Evolutionary conservation across 1,140 invertebrate species (phyloP).

Genomic region (Glossosoma conforme): DNA sequence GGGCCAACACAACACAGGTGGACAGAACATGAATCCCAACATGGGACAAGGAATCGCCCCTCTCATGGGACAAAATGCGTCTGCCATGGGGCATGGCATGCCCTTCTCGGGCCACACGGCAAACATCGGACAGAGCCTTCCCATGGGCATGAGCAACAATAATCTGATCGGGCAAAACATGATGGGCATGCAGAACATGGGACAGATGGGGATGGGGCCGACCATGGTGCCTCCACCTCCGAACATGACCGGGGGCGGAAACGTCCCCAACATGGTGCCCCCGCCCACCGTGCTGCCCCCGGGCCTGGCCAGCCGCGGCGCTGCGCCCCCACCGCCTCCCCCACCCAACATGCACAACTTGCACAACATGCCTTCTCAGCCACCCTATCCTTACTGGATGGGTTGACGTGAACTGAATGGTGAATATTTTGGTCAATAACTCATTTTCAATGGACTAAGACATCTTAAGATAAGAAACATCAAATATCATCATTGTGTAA

Average conservation of each 20-base stretch:
- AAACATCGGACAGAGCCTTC: conserved; percentile 10
- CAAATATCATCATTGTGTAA: no score
- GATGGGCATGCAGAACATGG: conserved; percentile 24
- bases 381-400: conserved; percentile 26
- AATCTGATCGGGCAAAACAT: conserved; percentile 13
- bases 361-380: conserved; percentile 21
- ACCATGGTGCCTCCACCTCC: conserved; percentile 16
- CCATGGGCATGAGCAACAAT: conserved; percentile 11
- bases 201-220: conserved; percentile 23
- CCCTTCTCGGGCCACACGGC: conserved; percentile 8
- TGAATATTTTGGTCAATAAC: no score
- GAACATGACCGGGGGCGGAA: background rate
- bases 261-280: conserved; percentile 15
- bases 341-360: conserved; percentile 18
- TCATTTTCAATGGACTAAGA: no score
- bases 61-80: background rate
- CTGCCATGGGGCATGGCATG: conserved; percentile 15
- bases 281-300: conserved; percentile 8
- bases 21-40: conserved; percentile 13
- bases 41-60: conserved; percentile 16
- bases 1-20: no score
- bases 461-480: no score
- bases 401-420: conserved; percentile 9
- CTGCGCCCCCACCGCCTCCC: conserved; percentile 12
- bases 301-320: conserved; percentile 6